A percentile compares a stretch with the other conserved stretches of the same genome.
Evolutionary conservation across 2,113 vertebrate species (phyloP).

Genomic region (Piprites chloris): DNA sequence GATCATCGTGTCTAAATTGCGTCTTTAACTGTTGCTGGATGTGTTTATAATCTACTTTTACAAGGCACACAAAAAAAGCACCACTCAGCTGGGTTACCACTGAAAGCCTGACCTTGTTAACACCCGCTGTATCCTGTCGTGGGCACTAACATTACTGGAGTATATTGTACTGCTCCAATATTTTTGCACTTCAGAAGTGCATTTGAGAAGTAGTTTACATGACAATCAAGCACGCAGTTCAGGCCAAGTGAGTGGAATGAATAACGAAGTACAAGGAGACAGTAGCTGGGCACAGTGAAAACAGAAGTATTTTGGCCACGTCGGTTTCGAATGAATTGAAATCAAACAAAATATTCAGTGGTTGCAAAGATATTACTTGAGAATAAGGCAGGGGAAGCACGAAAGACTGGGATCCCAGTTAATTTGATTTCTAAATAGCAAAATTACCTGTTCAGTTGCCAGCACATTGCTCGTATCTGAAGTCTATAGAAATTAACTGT

Average conservation of each 20-base stretch:
- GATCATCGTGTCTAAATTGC: neutral
- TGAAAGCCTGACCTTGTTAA: neutral
- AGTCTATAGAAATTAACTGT: neutral
- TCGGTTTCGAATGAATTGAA: neutral
- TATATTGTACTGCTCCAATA: fast-evolving
- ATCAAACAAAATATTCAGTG: neutral
- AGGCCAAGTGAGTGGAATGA: neutral
- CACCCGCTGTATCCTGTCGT: neutral
- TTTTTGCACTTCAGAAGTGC: neutral
- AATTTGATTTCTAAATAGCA: neutral
- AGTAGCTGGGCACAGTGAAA: neutral
- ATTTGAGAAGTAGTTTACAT: neutral
- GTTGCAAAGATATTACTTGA: neutral
- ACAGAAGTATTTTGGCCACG: neutral
- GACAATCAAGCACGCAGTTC: neutral
- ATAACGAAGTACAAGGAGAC: neutral
- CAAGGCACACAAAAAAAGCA: neutral
- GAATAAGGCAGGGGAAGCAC: neutral
- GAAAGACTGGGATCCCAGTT: neutral
- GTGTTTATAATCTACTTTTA: neutral
- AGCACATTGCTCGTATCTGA: neutral
- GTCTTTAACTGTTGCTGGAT: neutral
- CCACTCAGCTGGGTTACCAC: neutral
- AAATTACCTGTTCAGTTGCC: neutral
- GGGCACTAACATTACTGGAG: neutral